A percentile compares a stretch with the other conserved stretches of the same genome.
Conservation (phyloP, 2,888 invertebrate genomes). For the Endotricha flammealis region DNA sequence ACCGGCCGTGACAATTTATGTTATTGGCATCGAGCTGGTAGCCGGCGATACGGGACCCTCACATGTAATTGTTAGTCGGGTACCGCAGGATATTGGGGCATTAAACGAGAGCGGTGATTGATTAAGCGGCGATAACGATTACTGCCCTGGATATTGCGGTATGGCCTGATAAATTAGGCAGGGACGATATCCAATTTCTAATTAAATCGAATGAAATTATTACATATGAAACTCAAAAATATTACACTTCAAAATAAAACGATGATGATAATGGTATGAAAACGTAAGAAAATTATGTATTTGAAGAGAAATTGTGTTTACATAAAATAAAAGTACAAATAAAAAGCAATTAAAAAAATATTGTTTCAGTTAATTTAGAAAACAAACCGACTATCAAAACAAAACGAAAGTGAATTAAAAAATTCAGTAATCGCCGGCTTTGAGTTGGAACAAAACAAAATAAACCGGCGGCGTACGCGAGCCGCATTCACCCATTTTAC, state of each 20-base stretch:
- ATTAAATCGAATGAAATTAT: slow-evolving; percentile 34
- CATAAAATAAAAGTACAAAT: too few species aligned
- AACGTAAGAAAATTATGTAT: too few species aligned
- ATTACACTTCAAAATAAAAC: too few species aligned
- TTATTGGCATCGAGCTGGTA: slow-evolving; percentile 67
- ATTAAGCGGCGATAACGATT: slow-evolving; percentile 68
- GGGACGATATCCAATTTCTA: slow-evolving; percentile 19
- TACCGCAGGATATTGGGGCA: slow-evolving; percentile 73
- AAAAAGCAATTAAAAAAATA: neutral
- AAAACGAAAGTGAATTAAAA: slow-evolving; percentile 46
- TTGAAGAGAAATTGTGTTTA: too few species aligned
- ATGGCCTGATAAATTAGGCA: slow-evolving; percentile 49
- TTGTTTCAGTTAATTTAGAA: neutral
- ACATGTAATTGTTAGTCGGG: slow-evolving; percentile 73
- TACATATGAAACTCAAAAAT: too few species aligned
- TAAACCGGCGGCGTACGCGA: slow-evolving; percentile 36
- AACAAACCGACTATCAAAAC: slow-evolving; percentile 25
- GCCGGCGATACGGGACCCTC: slow-evolving; percentile 65
- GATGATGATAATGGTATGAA: too few species aligned
- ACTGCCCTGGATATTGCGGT: slow-evolving; percentile 47
- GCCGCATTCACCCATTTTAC: slow-evolving; percentile 44
- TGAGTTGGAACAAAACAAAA: slow-evolving; percentile 42
- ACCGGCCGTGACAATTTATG: slow-evolving; percentile 73
- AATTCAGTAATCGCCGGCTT: slow-evolving; percentile 32
- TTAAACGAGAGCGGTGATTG: slow-evolving; percentile 70